Evolutionary conservation across 1,140 invertebrate genomes (phyloP), one percentile per base, ranked within the genome.

Genomic region (Drosophila sp.): DNA sequence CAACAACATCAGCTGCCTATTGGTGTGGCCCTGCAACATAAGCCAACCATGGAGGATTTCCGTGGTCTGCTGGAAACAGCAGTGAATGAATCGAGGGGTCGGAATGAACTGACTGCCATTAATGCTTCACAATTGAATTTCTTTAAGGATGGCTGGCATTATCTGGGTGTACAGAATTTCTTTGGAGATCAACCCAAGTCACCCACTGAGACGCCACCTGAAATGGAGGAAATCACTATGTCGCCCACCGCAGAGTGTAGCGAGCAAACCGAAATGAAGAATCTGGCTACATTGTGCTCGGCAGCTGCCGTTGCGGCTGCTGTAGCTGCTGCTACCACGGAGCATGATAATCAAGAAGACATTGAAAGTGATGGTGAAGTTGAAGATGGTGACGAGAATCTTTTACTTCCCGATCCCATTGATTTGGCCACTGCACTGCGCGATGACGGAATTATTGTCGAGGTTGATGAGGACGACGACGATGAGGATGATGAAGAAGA

Each of bases 131-230:
- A 79, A 25, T 30, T 87, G 40, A 90, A 89, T 25, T 80, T 89
- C 50, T 79, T 91, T 1, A 76, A 90, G 29, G 87, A 91, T 41
- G 81, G 90, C n/a, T 91, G 90, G 81, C 83, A 86, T 50, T 80
- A 82, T 63, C 66, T 76, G 7, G 82, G 77, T 5, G 70, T 91
- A 70, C 86, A 77, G 35, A 87, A 91, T 44, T 91, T 92, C 60
- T 91, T 92, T 65, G 90, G 80, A 56, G 90, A 92, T 66, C 91
- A 91, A 60, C 91, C 91, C 40, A 92, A 92, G 54, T 91, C 91
- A n/a, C 90, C 91, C 3, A 91, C 89, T 56, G 91, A 92, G 60
- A 91, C 91, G n/a, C 91, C 91, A 11, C 91, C 91, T 10, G 86
- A 91, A 44, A 87, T 91, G 72, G 81, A 91, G 56, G 85, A 91